phyloP scores from a whole-genome alignment of 2,888 invertebrate genomes.

The Erebia aethiops region DNA sequence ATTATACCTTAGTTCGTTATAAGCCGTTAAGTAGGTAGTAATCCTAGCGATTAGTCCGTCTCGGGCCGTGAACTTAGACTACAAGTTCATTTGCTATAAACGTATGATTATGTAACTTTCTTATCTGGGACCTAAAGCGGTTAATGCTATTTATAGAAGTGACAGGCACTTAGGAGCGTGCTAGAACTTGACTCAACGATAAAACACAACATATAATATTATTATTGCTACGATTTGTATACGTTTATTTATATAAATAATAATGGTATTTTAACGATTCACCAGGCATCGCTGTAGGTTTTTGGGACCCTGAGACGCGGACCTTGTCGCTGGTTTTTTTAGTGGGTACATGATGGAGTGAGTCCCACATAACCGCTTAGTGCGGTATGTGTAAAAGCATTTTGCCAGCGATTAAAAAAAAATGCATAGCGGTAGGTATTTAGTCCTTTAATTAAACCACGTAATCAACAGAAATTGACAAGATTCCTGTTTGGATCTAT shows the following conservation, averaged over 20 bases:
- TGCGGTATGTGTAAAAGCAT: too few species aligned
- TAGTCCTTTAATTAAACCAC: too few species aligned
- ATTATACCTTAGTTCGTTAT: background rate
- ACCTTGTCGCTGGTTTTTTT: too few species aligned
- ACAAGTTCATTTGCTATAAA: conserved; percentile 36
- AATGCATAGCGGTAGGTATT: too few species aligned
- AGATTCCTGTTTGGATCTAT: too few species aligned
- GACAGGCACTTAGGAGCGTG: conserved; percentile 33
- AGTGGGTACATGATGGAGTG: too few species aligned
- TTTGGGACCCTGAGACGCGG: too few species aligned
- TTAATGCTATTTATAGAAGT: conserved; percentile 42
- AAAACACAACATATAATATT: conserved; percentile 10
- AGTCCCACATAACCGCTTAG: too few species aligned
- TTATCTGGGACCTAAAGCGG: conserved; percentile 37
- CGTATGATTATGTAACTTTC: conserved; percentile 35
- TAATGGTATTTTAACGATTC: too few species aligned
- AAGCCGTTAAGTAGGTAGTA: background rate
- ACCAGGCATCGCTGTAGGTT: too few species aligned
- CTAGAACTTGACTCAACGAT: conserved; percentile 31
- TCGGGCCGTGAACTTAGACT: conserved; percentile 30
- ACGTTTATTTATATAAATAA: background rate
- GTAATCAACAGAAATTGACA: too few species aligned
- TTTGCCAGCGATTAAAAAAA: too few species aligned
- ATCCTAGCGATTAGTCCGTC: conserved; percentile 2
- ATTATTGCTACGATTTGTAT: conserved; percentile 10